Evolutionary conservation across 2,113 vertebrate species (phyloP).

Genomic region (Microcebus murinus): DNA sequence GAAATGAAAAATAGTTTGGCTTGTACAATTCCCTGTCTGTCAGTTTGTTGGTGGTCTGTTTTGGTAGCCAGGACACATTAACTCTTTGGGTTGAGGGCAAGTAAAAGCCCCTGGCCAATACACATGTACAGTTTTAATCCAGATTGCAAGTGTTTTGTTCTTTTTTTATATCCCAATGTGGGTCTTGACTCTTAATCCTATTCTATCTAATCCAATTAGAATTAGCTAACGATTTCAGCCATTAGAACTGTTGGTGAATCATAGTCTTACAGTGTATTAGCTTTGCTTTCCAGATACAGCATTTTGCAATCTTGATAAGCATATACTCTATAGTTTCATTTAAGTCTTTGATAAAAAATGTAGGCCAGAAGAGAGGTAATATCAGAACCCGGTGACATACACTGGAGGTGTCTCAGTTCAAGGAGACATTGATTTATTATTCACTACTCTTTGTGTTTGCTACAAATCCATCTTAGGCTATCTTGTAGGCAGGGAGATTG

Average conservation of each 20-base stretch:
- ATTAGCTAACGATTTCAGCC: not conserved
- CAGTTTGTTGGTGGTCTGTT: not conserved
- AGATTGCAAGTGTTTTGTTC: not conserved
- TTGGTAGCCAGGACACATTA: not conserved
- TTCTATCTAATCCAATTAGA: not conserved
- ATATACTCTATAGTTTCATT: not conserved
- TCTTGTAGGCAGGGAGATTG: not conserved
- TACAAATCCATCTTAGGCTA: not conserved
- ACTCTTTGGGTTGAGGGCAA: not conserved
- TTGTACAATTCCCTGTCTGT: not conserved
- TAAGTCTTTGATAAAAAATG: not conserved
- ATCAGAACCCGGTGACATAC: not conserved
- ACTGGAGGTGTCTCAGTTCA: not conserved
- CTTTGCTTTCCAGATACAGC: not conserved
- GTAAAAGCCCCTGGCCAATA: not conserved
- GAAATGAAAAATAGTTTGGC: not conserved
- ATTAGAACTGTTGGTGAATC: not conserved
- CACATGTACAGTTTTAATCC: not conserved
- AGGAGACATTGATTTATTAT: constrained; percentile 19
- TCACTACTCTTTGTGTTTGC: not conserved
- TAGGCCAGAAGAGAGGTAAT: not conserved
- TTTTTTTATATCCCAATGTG: not conserved
- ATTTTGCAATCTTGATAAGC: not conserved
- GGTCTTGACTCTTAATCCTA: not conserved
- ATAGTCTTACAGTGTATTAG: not conserved